These are phyloP conservation scores for Pseudorectes ferrugineus DNA, from an alignment of 2,113 vertebrate genomes.

Conservation along the genomic window DNA sequence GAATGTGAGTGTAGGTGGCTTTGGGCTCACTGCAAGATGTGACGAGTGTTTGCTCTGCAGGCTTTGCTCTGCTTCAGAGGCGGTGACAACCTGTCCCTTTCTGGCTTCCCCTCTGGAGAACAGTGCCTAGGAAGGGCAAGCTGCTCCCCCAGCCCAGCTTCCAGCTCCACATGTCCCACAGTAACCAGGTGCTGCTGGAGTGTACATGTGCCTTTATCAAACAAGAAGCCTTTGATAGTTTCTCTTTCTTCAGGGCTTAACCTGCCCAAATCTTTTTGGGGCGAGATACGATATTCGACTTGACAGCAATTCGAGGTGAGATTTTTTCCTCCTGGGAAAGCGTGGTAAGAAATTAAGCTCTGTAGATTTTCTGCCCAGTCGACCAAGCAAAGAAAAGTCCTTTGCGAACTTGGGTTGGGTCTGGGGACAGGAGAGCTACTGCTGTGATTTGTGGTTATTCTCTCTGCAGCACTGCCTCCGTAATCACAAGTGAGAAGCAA, in stretches of 20 bases:
- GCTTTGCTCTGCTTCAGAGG: neutral
- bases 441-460: neutral
- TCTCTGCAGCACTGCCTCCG: neutral
- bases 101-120: neutral
- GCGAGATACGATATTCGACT: neutral
- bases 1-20: neutral
- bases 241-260: conserved; percentile 34
- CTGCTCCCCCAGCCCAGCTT: neutral
- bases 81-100: neutral
- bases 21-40: neutral
- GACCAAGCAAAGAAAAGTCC: neutral
- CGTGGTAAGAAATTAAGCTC: conserved; percentile 22
- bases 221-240: conserved; percentile 14
- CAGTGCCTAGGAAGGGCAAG: neutral
- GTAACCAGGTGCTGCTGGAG: neutral
- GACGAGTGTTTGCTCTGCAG: neutral
- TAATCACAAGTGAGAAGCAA: neutral
- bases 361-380: conserved; percentile 25
- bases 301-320: conserved; percentile 51
- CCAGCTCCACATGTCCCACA: neutral
- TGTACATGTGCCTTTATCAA: neutral
- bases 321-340: conserved; percentile 53
- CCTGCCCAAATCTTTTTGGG: conserved; percentile 29
- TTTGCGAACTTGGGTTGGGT: neutral
- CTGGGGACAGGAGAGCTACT: neutral